These are phyloP conservation scores for Rhingia rostrata DNA, from an alignment of 2,888 invertebrate genomes.

Conservation along the genomic window DNA sequence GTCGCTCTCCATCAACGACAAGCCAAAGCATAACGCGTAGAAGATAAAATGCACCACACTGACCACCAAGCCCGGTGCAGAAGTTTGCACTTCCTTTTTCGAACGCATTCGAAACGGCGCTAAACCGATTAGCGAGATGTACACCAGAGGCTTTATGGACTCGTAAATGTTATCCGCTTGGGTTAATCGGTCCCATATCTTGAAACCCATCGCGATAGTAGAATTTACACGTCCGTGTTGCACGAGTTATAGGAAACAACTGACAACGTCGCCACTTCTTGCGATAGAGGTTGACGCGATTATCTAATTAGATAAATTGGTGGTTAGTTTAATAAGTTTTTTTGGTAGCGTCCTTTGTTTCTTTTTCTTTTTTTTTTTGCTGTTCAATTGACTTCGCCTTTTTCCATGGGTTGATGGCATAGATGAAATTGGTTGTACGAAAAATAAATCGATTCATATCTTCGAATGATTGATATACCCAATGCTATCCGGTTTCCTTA, in stretches of 20 bases:
- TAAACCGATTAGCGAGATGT: slow-evolving; percentile 80
- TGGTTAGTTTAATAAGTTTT: not conserved
- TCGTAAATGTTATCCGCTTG: slow-evolving; percentile 81
- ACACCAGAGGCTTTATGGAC: slow-evolving; percentile 79
- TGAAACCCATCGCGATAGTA: slow-evolving; percentile 76
- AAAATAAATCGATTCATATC: slow-evolving; percentile 1
- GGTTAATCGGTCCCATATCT: slow-evolving; percentile 78
- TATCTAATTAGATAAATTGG: slow-evolving; percentile 62
- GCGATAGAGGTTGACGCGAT: slow-evolving; percentile 10
- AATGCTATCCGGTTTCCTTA: slow-evolving; percentile 18
- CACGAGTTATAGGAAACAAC: slow-evolving; percentile 30
- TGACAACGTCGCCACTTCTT: slow-evolving; percentile 11
- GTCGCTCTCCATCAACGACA: slow-evolving; percentile 78
- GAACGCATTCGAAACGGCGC: slow-evolving; percentile 80
- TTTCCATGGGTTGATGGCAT: slow-evolving; percentile 15
- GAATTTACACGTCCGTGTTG: slow-evolving; percentile 36
- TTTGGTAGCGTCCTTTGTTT: slow-evolving; percentile 7
- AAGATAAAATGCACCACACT: slow-evolving; percentile 79
- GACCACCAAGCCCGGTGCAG: slow-evolving; percentile 78
- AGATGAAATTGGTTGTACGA: slow-evolving; percentile 22
- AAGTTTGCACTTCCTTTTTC: slow-evolving; percentile 79
- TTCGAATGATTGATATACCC: not conserved
- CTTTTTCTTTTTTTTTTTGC: too few species aligned
- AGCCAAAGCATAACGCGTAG: slow-evolving; percentile 78
- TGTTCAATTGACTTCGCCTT: too few species aligned